A percentile compares a stretch with the other conserved stretches of the same genome.
These are phyloP conservation scores for Coryphaenoides rupestris DNA, from an alignment of 2,113 vertebrate genomes.

Conservation along the genomic window DNA sequence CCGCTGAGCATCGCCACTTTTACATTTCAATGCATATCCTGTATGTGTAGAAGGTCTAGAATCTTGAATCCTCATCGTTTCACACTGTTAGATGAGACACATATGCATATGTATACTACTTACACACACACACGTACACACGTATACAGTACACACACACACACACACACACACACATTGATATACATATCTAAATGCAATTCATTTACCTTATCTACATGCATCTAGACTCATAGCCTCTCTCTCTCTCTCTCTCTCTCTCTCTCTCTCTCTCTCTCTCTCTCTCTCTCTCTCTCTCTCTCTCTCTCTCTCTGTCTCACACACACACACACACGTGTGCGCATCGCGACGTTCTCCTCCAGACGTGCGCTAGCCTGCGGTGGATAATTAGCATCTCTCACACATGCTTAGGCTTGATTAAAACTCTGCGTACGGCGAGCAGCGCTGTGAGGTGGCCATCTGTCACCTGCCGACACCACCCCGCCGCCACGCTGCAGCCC, in stretches of 20 bases:
- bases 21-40: too few relatives aligned
- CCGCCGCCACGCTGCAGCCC: conserved; percentile 50
- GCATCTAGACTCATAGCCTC: too few relatives aligned
- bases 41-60: too few relatives aligned
- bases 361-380: conserved; percentile 62
- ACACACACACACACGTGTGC: not conserved
- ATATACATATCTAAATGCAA: too few relatives aligned
- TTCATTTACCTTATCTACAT: too few relatives aligned
- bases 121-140: conserved; percentile 2
- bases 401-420: conserved; percentile 88
- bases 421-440: conserved; percentile 84
- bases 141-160: not conserved
- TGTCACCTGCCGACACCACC: conserved; percentile 80
- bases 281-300: too few relatives aligned
- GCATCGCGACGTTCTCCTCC: conserved; percentile 35
- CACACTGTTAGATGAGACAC: too few relatives aligned
- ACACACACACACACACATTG: not conserved
- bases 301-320: not conserved
- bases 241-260: too few relatives aligned
- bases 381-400: conserved; percentile 85
- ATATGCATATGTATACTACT: conserved; percentile 6
- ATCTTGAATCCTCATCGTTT: too few relatives aligned
- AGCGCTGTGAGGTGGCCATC: conserved; percentile 83
- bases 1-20: too few relatives aligned
- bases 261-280: too few relatives aligned